Evolutionary conservation across 2,888 invertebrate genomes (phyloP), one percentile per base, ranked within the genome.

Genomic region (Andricus curvator): DNA sequence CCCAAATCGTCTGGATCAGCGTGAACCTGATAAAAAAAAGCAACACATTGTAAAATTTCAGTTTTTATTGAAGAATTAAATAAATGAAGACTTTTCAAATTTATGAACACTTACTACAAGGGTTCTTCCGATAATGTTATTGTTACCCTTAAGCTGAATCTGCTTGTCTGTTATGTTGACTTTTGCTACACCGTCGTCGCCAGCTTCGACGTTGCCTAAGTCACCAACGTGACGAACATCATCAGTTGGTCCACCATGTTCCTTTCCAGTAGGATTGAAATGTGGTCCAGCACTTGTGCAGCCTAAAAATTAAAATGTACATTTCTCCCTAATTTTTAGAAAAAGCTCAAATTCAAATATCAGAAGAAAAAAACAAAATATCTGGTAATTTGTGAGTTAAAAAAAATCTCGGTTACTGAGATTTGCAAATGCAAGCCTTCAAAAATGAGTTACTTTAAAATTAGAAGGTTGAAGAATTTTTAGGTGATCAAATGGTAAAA

Each of bases 281-380:
- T 99, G 99, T 0, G 97, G 94, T 0, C 99, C 99, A 56, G 99
- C 98, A 62, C 98, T 98, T n/a, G 96, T 97, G 93, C 99, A 99
- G 1, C 92, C 92, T 92, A 33, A 64, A 79, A 76, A 65, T 67
- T 13, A 17, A 20, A 66, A 48, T 51, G 11, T 74, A 17, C 11
- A 25, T 60, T 70, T 3, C n/a, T 22, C 15, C 13, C 0, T 4
- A 44, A 37, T 29, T 20, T 66, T 13, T 4, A 20, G 5, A n/a
- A 37, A 33, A 11, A 22, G 11, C 22, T 60, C 9, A 3, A 13
- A 48, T 48, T 17, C 6, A 37, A 37, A 37, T 37, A 37, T 41
- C 2, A 41, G 13, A 41, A 41, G 41, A 41, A 41, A 41, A 41
- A 2, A 41, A 41, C 2, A 48, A 48, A 44, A 15, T 15, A 4